These are phyloP conservation scores for Rhinolophus ferrumequinum DNA, from an alignment of 2,113 vertebrate genomes.

Conservation along the genomic window DNA sequence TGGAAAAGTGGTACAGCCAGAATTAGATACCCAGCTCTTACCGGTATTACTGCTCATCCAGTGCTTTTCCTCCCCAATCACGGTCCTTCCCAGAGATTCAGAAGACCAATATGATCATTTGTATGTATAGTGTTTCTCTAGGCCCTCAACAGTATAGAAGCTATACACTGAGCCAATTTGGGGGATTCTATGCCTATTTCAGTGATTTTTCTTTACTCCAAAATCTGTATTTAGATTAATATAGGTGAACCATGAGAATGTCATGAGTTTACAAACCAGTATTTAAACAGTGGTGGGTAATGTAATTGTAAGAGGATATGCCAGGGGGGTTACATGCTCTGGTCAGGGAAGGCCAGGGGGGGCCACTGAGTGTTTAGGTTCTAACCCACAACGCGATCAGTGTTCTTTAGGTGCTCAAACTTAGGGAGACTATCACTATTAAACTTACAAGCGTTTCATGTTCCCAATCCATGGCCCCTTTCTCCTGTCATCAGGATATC, in stretches of 20 bases:
- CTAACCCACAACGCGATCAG: not conserved
- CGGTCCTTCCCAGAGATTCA: not conserved
- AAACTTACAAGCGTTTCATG: not conserved
- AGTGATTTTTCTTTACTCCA: slow-evolving; percentile 5
- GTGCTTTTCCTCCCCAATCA: not conserved
- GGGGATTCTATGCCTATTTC: not conserved
- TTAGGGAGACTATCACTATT: not conserved
- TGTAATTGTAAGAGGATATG: not conserved
- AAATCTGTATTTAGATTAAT: not conserved
- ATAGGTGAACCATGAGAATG: not conserved
- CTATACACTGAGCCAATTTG: not conserved
- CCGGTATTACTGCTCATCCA: not conserved
- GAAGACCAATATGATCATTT: not conserved
- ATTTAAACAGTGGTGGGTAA: not conserved
- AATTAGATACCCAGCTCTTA: not conserved
- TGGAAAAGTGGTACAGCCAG: not conserved
- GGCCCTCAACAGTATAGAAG: not conserved
- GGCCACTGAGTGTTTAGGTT: not conserved
- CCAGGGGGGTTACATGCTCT: not conserved
- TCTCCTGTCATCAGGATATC: not conserved
- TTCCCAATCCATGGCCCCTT: not conserved
- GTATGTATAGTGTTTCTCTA: not conserved
- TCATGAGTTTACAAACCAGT: not conserved
- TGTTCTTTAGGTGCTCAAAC: not conserved
- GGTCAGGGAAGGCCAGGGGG: not conserved